Base-by-base conservation (phyloP, 2,797 vertebrate species). In the Leuciscus waleckii region DNA sequence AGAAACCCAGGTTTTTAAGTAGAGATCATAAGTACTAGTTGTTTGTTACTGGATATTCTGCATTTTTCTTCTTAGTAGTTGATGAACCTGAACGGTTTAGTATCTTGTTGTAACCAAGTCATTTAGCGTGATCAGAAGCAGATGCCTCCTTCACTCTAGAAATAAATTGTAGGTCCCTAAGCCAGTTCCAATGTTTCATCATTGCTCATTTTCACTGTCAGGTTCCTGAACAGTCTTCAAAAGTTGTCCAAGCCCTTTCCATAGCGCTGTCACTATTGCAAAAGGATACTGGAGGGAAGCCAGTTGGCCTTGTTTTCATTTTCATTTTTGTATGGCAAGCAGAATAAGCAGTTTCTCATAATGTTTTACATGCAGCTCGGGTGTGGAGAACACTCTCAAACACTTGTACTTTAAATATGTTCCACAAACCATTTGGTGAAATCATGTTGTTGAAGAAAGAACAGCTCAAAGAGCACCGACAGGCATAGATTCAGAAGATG, bases 251-350 rank as follows among this genome's bases (percentile, higher is more conserved):
- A 49, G 74, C 35, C 54, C 68, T 76, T 87, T 82, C 82, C 71
- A 82, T n/a, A 83, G 35, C 7, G 2, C 41, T 43, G 43, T 54
- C 75, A 43, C 32, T 51, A 26, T 81, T 85, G 56, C 63, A 82
- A 75, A 85, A 87, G 29, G 16, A 71, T 65, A 67, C 39, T 71
- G 86, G 69, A 65, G 69, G 37, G 58, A 82, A 88, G 68, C 49
- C 79, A 79, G 37, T 67, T 35, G 68, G 75, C 73, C 29, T 46
- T 84, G 70, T 77, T 51, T 70, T 68, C 68, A 74, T 56, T 13
- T 46, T 63, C 16, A 65, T 39, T 83, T 84, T 29, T 70, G 74
- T 37, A 78, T 63, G 56, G 37, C 63, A 65, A 73, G 63, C 54
- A 71, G 54, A 37, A 63, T 65, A 26, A 73, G 23, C 17, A 17